phyloP scores from a whole-genome alignment of 2,888 invertebrate genomes.

The Cephalotes varians region DNA sequence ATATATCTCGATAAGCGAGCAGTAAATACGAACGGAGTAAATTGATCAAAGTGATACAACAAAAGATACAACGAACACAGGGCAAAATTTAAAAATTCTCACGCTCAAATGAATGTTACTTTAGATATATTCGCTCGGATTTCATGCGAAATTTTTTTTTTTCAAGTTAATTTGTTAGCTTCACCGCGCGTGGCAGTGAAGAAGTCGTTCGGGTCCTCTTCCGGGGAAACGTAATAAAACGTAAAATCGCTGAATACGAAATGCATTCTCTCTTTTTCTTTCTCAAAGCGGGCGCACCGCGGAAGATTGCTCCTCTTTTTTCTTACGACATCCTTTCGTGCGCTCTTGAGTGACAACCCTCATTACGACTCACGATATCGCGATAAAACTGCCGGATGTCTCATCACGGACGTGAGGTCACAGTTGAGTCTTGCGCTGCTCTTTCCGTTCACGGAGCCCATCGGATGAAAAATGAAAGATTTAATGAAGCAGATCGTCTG shows the following conservation, averaged over 20 bases:
- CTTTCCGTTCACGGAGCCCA: constrained; percentile 15
- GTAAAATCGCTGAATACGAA: constrained; percentile 72
- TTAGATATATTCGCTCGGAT: constrained; percentile 53
- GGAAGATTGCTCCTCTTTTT: constrained; percentile 17
- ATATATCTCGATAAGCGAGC: neutral
- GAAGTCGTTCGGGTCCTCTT: constrained; percentile 63
- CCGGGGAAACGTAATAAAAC: constrained; percentile 72
- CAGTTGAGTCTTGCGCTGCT: constrained; percentile 30
- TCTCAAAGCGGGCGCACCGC: constrained; percentile 14
- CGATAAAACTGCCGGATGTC: constrained; percentile 67
- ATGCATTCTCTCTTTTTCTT: constrained; percentile 58
- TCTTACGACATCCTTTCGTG: constrained; percentile 7
- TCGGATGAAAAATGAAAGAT: constrained; percentile 61
- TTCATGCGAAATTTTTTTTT: constrained; percentile 67
- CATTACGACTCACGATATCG: constrained; percentile 71
- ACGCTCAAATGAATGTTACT: constrained; percentile 13
- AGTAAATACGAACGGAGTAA: neutral
- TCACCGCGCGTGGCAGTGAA: constrained; percentile 1
- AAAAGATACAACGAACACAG: neutral
- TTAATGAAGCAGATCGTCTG: constrained; percentile 66
- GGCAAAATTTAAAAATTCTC: constrained; percentile 39
- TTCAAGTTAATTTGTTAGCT: constrained; percentile 69
- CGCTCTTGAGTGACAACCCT: constrained; percentile 67
- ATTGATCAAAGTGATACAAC: neutral
- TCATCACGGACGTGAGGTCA: constrained; percentile 41